These are phyloP conservation scores for Koerneria pararmatus DNA, from an alignment of 2,888 invertebrate genomes.

Conservation along the genomic window DNA sequence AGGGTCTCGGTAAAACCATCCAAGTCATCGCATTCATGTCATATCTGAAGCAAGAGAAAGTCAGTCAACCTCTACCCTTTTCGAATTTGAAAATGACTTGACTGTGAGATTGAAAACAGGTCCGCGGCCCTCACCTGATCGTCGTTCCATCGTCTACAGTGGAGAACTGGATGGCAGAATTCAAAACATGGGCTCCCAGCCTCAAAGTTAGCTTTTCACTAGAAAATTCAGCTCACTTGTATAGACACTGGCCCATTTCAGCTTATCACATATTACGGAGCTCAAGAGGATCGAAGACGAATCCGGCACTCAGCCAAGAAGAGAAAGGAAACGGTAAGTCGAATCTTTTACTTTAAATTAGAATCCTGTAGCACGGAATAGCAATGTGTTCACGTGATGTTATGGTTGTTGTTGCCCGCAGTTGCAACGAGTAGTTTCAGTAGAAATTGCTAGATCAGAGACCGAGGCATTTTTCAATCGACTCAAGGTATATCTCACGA, in stretches of 20 bases:
- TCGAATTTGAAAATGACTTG: too few relatives aligned
- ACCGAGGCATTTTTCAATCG: too few relatives aligned
- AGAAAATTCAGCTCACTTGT: neutral
- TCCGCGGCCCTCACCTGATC: slow-evolving; percentile 77
- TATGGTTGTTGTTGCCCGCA: too few relatives aligned
- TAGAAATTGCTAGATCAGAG: too few relatives aligned
- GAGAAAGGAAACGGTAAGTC: slow-evolving; percentile 30
- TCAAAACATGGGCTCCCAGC: slow-evolving; percentile 44
- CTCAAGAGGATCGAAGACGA: slow-evolving; percentile 44
- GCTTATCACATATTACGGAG: slow-evolving; percentile 54
- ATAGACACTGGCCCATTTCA: slow-evolving; percentile 19
- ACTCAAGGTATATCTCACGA: too few relatives aligned
- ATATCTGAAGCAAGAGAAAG: slow-evolving; percentile 75
- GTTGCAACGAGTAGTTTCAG: too few relatives aligned
- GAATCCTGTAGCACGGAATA: too few relatives aligned
- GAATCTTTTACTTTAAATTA: neutral
- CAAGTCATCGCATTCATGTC: slow-evolving; percentile 88
- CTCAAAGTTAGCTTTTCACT: slow-evolving; percentile 31
- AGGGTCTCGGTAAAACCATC: slow-evolving; percentile 83
- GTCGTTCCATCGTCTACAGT: slow-evolving; percentile 94
- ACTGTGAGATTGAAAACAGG: slow-evolving; percentile 3
- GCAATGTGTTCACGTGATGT: too few relatives aligned
- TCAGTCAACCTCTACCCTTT: neutral
- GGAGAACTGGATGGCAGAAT: slow-evolving; percentile 66
- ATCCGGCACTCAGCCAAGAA: slow-evolving; percentile 43